Evolutionary conservation across 2,797 vertebrate species (phyloP).

Genomic region (Aldrovandia affinis): DNA sequence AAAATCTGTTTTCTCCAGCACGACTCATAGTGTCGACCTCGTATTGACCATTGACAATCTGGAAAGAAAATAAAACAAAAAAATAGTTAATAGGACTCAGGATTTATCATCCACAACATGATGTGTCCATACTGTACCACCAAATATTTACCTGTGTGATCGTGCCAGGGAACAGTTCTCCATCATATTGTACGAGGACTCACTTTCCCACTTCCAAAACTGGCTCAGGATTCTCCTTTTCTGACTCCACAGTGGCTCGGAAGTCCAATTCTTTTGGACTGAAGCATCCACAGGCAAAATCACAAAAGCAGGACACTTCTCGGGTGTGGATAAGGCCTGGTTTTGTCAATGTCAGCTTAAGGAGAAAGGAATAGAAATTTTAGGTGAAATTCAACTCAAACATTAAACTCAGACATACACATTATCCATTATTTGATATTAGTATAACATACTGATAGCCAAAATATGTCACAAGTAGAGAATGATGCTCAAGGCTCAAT

Average conservation of each 20-base stretch:
- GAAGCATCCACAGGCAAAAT: conserved; percentile 22
- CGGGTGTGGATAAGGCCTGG: conserved; percentile 25
- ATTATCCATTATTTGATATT: not conserved
- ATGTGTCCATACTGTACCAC: conserved; percentile 21
- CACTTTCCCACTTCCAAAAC: conserved; percentile 35
- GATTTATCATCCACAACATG: conserved; percentile 26
- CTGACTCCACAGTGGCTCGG: conserved; percentile 1
- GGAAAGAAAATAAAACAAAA: conserved; percentile 26
- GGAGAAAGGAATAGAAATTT: not conserved
- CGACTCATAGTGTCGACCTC: conserved; percentile 40
- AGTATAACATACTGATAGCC: too few relatives aligned
- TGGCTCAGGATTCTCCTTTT: conserved; percentile 18
- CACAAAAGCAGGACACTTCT: conserved; percentile 34
- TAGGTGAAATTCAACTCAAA: too few relatives aligned
- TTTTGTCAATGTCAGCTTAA: conserved; percentile 35
- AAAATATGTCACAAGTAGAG: not conserved
- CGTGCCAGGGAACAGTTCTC: conserved; percentile 32
- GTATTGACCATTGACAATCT: conserved; percentile 35
- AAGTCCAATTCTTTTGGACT: conserved; percentile 20
- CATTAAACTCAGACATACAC: not conserved
- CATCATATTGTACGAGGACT: conserved; percentile 38
- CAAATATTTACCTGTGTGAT: conserved; percentile 36
- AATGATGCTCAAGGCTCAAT: not conserved
- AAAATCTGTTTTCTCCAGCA: conserved; percentile 35
- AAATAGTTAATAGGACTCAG: not conserved